A percentile compares a stretch with the other conserved stretches of the same genome.
phyloP scores from a whole-genome alignment of 2,888 invertebrate species.

The Deilephila elpenor region DNA sequence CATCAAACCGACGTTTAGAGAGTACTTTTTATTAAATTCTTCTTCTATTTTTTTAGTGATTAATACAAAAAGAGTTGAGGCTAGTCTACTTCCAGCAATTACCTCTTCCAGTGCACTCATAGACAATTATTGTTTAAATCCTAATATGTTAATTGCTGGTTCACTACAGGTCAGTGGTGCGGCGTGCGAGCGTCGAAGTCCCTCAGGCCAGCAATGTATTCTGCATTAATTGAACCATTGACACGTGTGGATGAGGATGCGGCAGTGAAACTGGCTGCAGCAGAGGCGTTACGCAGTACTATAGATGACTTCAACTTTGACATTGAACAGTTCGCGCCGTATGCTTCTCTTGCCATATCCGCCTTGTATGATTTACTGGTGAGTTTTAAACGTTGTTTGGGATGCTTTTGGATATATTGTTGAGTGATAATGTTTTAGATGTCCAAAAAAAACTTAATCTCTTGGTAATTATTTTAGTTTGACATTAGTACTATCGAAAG shows the following conservation, averaged over 20 bases:
- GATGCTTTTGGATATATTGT: too few species aligned
- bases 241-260: constrained; percentile 89
- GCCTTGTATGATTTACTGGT: constrained; percentile 93
- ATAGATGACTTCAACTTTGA: constrained; percentile 97
- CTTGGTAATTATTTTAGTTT: too few species aligned
- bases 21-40: too few species aligned
- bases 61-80: too few species aligned
- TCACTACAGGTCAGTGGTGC: constrained; percentile 86
- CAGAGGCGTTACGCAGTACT: constrained; percentile 91
- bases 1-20: too few species aligned
- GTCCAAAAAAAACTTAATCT: too few species aligned
- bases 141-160: not conserved
- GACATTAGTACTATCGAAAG: too few species aligned
- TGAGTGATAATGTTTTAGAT: too few species aligned
- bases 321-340: constrained; percentile 93
- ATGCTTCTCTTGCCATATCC: constrained; percentile 90
- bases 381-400: constrained; percentile 35
- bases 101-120: too few species aligned
- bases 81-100: too few species aligned
- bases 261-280: constrained; percentile 94
- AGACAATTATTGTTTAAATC: too few species aligned
- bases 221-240: constrained; percentile 89
- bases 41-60: too few species aligned
- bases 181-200: constrained; percentile 92
- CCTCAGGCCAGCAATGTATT: constrained; percentile 92